phyloP scores from a whole-genome alignment of 30 jellyfish, hydroid and myxozoan genomes.

The Hydractinia echinata region DNA sequence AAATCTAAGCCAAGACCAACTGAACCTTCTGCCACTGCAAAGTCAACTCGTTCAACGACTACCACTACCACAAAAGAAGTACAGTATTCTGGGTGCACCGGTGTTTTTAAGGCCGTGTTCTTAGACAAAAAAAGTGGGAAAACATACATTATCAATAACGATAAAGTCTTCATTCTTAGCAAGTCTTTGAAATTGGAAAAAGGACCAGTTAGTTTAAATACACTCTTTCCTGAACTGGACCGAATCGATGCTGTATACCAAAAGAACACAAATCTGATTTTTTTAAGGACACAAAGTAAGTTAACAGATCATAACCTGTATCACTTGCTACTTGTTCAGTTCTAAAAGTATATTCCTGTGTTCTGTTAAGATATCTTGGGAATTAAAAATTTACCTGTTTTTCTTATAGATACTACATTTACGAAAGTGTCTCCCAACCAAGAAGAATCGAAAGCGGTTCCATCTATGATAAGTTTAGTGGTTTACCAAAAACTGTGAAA shows the following conservation, averaged over 20 bases:
- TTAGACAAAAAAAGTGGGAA: constrained; percentile 31
- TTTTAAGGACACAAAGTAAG: constrained; percentile 64
- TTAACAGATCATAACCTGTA: neutral
- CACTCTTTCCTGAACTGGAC: constrained; percentile 40
- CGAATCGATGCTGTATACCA: constrained; percentile 60
- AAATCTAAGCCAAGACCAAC: constrained; percentile 3
- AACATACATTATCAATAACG: constrained; percentile 58
- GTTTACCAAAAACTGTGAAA: constrained; percentile 51
- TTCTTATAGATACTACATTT: constrained; percentile 5
- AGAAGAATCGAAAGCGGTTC: constrained; percentile 28
- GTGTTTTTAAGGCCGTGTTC: constrained; percentile 48
- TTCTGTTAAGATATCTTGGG: too few relatives aligned
- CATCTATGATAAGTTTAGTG: constrained; percentile 46
- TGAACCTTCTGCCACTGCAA: neutral
- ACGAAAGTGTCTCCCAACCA: constrained; percentile 9
- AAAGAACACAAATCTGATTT: constrained; percentile 21
- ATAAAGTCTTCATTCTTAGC: constrained; percentile 45
- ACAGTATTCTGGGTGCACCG: constrained; percentile 27
- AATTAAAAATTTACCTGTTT: too few relatives aligned
- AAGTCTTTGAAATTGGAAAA: constrained; percentile 25
- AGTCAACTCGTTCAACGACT: too few relatives aligned
- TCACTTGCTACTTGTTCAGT: too few relatives aligned
- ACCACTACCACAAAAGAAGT: constrained; percentile 13
- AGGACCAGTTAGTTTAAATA: constrained; percentile 53
- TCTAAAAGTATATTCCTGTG: too few relatives aligned